These are phyloP conservation scores for Thamnophis elegans DNA, from an alignment of 2,797 vertebrate species.

Conservation along the genomic window DNA sequence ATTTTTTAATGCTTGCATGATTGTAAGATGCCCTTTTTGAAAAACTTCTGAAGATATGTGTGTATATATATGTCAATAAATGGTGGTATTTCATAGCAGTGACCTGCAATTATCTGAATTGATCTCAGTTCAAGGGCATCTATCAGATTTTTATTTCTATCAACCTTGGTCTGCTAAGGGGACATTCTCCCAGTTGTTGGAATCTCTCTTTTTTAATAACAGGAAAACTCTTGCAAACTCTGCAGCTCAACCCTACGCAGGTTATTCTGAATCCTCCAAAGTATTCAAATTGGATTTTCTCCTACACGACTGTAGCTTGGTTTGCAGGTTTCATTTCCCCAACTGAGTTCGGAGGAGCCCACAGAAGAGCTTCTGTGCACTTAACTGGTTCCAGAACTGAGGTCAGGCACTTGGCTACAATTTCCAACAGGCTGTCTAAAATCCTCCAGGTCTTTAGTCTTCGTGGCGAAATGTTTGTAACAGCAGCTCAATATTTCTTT, in stretches of 20 bases:
- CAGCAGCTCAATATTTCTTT: constrained; percentile 34
- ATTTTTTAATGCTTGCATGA: background rate
- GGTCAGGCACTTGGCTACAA: constrained; percentile 25
- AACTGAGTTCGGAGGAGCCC: background rate
- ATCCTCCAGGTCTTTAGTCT: constrained; percentile 16
- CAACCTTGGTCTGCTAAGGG: constrained; percentile 8
- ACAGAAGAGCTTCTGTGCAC: background rate
- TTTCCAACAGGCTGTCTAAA: constrained; percentile 29
- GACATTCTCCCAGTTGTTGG: background rate
- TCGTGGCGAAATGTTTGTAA: constrained; percentile 18
- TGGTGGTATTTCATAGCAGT: background rate
- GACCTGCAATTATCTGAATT: background rate
- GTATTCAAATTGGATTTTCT: background rate
- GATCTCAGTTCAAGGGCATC: background rate
- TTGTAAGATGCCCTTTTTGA: background rate
- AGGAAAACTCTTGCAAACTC: background rate
- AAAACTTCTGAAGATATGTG: background rate
- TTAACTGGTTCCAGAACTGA: constrained; percentile 10
- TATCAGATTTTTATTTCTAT: background rate
- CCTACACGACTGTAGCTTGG: background rate
- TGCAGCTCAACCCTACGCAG: background rate
- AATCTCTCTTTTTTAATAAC: background rate
- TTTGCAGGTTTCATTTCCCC: background rate
- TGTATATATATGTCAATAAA: no score
- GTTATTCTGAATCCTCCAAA: background rate